A percentile compares a stretch with the other conserved stretches of the same genome.
Conservation (phyloP, 2,113 vertebrate genomes). For the Pitta sordida region DNA sequence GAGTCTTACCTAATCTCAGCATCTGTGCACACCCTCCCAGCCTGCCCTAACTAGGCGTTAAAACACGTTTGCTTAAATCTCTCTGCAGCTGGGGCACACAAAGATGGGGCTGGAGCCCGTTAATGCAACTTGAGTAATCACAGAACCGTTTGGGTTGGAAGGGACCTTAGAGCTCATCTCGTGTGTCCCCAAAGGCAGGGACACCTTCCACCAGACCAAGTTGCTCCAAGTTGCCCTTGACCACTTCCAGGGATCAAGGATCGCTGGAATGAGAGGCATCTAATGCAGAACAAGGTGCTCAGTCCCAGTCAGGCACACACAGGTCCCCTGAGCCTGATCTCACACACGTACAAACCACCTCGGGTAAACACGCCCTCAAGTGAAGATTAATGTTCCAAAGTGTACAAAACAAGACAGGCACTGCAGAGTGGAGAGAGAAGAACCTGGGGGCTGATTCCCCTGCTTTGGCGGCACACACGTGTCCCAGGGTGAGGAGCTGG, state of each 20-base stretch:
- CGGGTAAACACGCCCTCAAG: not conserved
- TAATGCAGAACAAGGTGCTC: not conserved
- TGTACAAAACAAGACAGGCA: not conserved
- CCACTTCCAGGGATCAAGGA: not conserved
- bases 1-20: not conserved
- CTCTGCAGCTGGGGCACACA: not conserved
- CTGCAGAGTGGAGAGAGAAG: not conserved
- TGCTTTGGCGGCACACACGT: not conserved
- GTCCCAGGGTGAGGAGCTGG: no score
- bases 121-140: not conserved
- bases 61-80: not conserved
- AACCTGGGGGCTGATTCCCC: not conserved
- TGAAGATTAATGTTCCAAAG: not conserved
- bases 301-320: accelerated
- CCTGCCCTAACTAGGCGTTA: not conserved
- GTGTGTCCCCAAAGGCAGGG: no score
- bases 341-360: accelerated
- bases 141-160: accelerated
- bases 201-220: accelerated
- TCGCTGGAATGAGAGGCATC: not conserved
- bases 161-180: not conserved
- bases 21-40: not conserved
- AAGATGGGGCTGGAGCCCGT: accelerated
- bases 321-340: no score
- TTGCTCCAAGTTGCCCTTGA: not conserved